Conservation (phyloP, 2,113 vertebrate species). For the Ceyx margarethae region DNA sequence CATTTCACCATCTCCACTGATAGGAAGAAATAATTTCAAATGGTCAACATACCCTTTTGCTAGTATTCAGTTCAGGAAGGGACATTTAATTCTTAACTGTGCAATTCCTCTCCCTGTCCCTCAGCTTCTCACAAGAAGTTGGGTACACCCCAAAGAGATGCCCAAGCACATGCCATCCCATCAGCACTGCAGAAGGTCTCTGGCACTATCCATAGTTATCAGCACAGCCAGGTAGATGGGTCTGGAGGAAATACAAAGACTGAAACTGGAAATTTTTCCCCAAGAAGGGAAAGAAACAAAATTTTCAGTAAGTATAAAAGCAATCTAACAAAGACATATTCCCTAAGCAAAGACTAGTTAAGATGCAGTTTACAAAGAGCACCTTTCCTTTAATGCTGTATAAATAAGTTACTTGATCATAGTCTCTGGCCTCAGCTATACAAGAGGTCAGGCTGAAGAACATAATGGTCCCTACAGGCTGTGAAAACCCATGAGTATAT, state of each 20-base stretch:
- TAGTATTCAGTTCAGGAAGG: not conserved
- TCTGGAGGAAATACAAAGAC: not conserved
- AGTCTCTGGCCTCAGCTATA: not conserved
- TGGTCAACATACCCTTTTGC: not conserved
- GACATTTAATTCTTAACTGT: not conserved
- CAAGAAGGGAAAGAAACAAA: not conserved
- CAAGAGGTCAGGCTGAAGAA: not conserved
- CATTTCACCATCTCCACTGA: not conserved
- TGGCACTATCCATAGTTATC: not conserved
- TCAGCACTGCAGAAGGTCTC: not conserved
- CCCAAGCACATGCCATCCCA: not conserved
- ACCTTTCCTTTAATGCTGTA: not conserved
- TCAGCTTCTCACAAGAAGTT: not conserved
- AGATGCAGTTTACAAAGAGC: not conserved
- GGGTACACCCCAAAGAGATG: not conserved
- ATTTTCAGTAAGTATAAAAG: not conserved
- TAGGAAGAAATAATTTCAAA: not conserved
- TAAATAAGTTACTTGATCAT: conserved; percentile 1
- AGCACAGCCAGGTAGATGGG: not conserved
- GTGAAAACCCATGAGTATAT: not conserved
- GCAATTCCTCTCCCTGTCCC: not conserved
- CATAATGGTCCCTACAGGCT: not conserved
- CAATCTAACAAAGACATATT: not conserved
- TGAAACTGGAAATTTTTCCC: not conserved
- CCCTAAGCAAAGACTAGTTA: not conserved